Conservation (phyloP, 2,888 invertebrate genomes). For the Poecilus cupreus region DNA sequence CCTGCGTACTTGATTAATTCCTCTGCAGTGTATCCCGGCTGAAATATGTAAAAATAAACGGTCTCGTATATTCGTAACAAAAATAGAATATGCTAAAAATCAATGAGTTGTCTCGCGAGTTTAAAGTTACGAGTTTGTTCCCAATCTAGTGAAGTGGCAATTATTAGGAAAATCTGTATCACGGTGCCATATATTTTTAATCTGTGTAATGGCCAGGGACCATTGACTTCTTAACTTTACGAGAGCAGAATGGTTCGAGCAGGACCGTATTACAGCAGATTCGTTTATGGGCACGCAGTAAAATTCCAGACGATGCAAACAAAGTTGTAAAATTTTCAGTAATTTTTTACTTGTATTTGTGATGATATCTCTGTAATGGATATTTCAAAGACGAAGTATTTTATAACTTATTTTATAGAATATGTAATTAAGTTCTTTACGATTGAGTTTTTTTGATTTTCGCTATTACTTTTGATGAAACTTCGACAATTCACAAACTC, state of each 20-base stretch:
- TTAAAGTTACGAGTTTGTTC: conserved; percentile 36
- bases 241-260: conserved; percentile 36
- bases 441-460: conserved; percentile 42
- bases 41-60: too few species aligned
- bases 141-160: conserved; percentile 62
- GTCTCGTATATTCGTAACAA: too few species aligned
- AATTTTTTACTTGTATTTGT: conserved; percentile 30
- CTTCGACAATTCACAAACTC: background rate
- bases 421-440: conserved; percentile 37
- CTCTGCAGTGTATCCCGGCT: too few species aligned
- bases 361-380: conserved; percentile 38
- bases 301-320: conserved; percentile 46
- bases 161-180: conserved; percentile 64
- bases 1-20: too few species aligned
- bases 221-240: conserved; percentile 59
- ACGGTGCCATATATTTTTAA: conserved; percentile 63
- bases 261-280: conserved; percentile 46
- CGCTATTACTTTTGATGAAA: background rate
- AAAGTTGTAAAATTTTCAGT: conserved; percentile 48
- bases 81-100: background rate
- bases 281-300: conserved; percentile 50
- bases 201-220: conserved; percentile 63
- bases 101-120: background rate
- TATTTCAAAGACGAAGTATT: conserved; percentile 24
- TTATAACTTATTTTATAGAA: conserved; percentile 29